These are phyloP conservation scores for Hydrophis major DNA, from an alignment of 2,797 vertebrate genomes.

Conservation along the genomic window DNA sequence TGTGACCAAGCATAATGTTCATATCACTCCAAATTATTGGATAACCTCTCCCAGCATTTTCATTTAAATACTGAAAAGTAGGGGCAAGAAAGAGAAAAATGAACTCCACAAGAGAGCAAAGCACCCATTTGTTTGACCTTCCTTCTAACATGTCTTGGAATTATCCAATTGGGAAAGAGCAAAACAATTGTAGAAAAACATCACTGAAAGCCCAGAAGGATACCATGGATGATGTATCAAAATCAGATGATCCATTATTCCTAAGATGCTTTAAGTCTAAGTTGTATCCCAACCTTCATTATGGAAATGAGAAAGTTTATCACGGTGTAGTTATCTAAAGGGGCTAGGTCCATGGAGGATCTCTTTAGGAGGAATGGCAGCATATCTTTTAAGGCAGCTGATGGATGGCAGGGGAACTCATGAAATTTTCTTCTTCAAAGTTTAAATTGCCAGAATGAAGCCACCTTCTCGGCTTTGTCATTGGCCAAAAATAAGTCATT, in stretches of 20 bases:
- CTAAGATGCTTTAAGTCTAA: background rate
- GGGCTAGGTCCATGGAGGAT: background rate
- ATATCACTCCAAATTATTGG: background rate
- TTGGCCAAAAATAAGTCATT: no score
- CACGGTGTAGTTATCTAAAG: background rate
- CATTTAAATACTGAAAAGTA: background rate
- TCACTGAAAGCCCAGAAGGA: background rate
- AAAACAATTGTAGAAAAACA: background rate
- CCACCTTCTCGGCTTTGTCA: no score
- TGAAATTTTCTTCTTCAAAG: background rate
- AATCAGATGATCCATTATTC: background rate
- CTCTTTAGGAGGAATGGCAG: background rate
- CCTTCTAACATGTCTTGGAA: background rate
- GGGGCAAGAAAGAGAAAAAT: background rate
- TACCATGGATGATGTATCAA: background rate
- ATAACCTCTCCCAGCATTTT: background rate
- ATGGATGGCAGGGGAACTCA: background rate
- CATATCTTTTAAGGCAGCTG: background rate
- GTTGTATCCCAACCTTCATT: background rate
- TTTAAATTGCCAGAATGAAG: no score
- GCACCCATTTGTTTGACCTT: background rate
- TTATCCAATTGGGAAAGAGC: background rate
- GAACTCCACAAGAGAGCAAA: background rate
- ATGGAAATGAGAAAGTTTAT: background rate
- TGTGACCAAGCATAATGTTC: background rate